Base-by-base conservation (phyloP, 2,797 vertebrate species). In the Brachyalestes nurse region DNA sequence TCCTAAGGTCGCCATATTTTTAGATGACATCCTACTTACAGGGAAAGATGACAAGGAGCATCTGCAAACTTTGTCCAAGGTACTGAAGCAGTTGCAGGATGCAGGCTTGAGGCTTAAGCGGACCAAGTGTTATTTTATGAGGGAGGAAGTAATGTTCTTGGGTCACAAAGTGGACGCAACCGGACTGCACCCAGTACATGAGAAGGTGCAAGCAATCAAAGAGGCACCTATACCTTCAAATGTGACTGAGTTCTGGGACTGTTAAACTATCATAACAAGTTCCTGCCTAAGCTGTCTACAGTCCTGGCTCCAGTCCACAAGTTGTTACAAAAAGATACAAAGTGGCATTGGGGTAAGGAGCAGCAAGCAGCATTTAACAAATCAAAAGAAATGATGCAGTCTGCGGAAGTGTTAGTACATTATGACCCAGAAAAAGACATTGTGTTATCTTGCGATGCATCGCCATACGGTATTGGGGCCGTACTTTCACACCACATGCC, bases 1-100 rank as follows among this genome's bases (percentile, higher is more conserved):
- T n/a, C n/a, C n/a, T n/a, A n/a, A n/a, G n/a, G n/a, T n/a, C n/a
- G n/a, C n/a, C n/a, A 10, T 83, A 84, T 38, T 74, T 4, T n/a
- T 86, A 28, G 81, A 86, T 69, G 79, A 84, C n/a, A 85, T 83
- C 1, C 51, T 85, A 0, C 1, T 82, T 9, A 87, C 79, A 12
- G 76, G 78, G 0, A 19, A 0, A 19, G 25, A 66, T 55, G 72
- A 82, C 28, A 25, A 82, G 5, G 72, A 81, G n/a, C 78, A 81
- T 23, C 51, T 82, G 0, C 13, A 51, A 40, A 85, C 49, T 0
- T 51, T 81, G 9, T 9, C 13, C 5, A 14, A 8, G 13, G 82
- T 84, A n/a, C 42, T 79, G 10, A 1, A 82, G 13, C 38, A 61
- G 34, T 60, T 81, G 34, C 4, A 81, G 38, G 53, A 71, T 0